These are phyloP conservation scores for Blera fallax DNA, from an alignment of 2,888 invertebrate species.

Conservation along the genomic window DNA sequence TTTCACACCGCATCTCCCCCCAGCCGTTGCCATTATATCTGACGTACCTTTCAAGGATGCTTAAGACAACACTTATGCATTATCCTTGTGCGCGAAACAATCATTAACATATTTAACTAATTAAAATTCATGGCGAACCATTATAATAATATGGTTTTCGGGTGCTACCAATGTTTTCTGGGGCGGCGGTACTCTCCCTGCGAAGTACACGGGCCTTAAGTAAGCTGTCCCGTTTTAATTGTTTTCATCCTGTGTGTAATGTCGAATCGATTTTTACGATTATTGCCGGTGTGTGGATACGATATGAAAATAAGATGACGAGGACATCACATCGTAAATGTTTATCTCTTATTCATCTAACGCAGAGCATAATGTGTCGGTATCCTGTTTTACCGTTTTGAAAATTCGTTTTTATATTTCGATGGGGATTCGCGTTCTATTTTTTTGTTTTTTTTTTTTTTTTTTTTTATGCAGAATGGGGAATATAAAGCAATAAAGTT, in stretches of 20 bases:
- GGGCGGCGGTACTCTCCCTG: background rate
- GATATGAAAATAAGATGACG: background rate
- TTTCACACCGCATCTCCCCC: background rate
- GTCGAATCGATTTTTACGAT: constrained; percentile 20
- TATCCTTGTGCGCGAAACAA: constrained; percentile 13
- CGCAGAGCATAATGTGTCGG: background rate
- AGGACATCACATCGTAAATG: constrained; percentile 3
- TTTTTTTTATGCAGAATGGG: background rate
- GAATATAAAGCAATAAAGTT: background rate
- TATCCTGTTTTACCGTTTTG: background rate
- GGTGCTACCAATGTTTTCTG: background rate
- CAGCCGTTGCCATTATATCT: background rate
- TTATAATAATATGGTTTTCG: constrained; percentile 19
- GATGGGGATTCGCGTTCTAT: background rate
- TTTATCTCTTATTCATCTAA: constrained; percentile 5
- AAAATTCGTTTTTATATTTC: background rate
- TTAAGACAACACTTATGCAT: constrained; percentile 12
- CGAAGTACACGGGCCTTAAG: background rate
- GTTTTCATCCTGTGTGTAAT: background rate
- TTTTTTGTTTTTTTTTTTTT: no score
- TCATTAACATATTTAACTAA: constrained; percentile 33
- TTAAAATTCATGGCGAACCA: constrained; percentile 24
- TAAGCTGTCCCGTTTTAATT: constrained; percentile 17
- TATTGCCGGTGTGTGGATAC: background rate
- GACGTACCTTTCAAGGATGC: background rate